Base-by-base conservation (phyloP, 2,797 vertebrate genomes). In the Mionectes olivaceus region DNA sequence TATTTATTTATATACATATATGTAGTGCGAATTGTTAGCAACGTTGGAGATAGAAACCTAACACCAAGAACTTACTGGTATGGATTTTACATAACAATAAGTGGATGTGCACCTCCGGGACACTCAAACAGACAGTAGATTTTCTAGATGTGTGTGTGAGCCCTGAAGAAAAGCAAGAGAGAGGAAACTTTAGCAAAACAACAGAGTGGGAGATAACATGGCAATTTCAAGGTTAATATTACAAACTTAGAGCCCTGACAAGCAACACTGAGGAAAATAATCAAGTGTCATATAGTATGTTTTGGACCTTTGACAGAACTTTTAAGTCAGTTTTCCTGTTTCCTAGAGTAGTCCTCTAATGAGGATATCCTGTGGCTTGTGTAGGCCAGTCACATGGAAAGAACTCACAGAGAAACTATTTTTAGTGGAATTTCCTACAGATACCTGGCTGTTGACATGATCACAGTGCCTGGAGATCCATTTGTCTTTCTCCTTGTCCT, bases 21-120 rank as follows among this genome's bases (percentile, higher is more conserved):
- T 11, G 11, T 43, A 30, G 24, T 35, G 30, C 53, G 30, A 79
- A 39, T 56, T 79, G 27, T 37, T 63, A 79, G 33, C 19, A 82
- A 17, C 22, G 30, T 12, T 89, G 74, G 32, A 82, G 84, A 79
- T 28, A 65, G 77, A 57, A 84, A 43, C 27, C 19, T 37, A 37
- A 41, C 35, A 30, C 17, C 8, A 47, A 56, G 63, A 70, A 87
- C 67, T 82, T 80, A 19, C 49, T 41, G 24, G 24, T 13, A 37
- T 10, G 5, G 18, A 55, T 56, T 60, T 83, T 56, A 23, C 4
- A 32, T 49, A 78, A 67, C 78, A 80, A 2, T 4, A 32, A 60
- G 19, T 6, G 16, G 27, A 28, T 0, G 0, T 32, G 21, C 14
- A 63, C 17, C 14, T 80, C 39, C 3, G 1, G 0, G 2, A 35